Conservation (phyloP, 2,113 vertebrate species). For the Nothocercus julius region DNA sequence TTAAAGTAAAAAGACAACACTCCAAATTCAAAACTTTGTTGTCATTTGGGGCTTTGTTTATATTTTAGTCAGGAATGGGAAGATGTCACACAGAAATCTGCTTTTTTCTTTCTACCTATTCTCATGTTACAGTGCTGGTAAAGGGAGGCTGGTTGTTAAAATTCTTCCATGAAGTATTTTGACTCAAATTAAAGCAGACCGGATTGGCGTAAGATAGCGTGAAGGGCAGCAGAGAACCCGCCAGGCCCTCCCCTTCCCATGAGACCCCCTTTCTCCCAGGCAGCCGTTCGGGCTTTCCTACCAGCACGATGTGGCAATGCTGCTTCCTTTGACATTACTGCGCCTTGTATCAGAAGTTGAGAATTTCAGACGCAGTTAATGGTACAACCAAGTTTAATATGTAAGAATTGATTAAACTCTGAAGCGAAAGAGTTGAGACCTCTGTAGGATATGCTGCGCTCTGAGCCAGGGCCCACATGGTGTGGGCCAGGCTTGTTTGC, state of each 20-base stretch:
- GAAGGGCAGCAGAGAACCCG: neutral
- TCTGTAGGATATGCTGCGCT: neutral
- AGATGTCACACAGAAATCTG: neutral
- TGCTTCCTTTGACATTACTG: neutral
- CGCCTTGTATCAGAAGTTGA: neutral
- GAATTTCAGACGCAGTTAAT: neutral
- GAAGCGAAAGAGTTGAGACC: neutral
- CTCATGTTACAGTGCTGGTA: neutral
- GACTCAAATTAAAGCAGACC: neutral
- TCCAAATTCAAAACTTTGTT: neutral
- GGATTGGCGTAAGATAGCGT: neutral
- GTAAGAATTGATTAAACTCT: neutral
- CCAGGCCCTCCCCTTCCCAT: neutral
- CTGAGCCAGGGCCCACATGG: neutral
- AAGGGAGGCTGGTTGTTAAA: neutral
- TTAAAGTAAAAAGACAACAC: slow-evolving; percentile 6
- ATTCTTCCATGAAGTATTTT: neutral
- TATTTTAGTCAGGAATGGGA: neutral
- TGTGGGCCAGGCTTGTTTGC: neutral
- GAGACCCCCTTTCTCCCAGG: neutral
- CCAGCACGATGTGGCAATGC: neutral
- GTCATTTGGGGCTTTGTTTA: neutral
- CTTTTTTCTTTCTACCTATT: neutral
- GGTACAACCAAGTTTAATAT: neutral
- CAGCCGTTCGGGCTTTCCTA: neutral